Evolutionary conservation across 2,888 invertebrate genomes (phyloP).

Genomic region (Bedellia somnulentella): DNA sequence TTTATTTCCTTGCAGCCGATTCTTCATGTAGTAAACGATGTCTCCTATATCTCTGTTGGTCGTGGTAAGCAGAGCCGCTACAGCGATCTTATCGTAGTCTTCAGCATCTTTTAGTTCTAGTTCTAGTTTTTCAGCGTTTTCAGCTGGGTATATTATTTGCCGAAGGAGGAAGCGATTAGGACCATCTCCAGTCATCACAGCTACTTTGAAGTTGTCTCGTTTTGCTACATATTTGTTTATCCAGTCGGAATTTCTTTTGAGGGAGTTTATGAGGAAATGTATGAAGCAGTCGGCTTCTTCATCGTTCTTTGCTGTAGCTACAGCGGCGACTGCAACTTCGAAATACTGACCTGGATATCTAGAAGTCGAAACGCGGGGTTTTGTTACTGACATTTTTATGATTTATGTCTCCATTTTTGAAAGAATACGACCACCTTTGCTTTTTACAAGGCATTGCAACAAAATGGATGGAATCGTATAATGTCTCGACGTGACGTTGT

Average conservation of each 20-base stretch:
- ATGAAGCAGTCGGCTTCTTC: constrained; percentile 41
- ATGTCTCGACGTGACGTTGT: too few species aligned
- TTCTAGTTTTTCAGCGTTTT: constrained; percentile 28
- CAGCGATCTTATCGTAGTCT: constrained; percentile 41
- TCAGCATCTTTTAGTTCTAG: constrained; percentile 39
- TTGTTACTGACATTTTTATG: too few species aligned
- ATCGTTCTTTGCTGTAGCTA: constrained; percentile 35
- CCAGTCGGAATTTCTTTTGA: constrained; percentile 39
- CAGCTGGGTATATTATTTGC: constrained; percentile 39
- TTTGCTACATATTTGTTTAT: constrained; percentile 30
- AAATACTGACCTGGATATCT: constrained; percentile 24
- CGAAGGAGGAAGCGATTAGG: constrained; percentile 43
- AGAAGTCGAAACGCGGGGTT: too few species aligned
- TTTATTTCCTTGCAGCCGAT: constrained; percentile 26
- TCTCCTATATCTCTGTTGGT: constrained; percentile 26
- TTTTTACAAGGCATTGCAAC: too few species aligned
- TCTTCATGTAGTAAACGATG: constrained; percentile 32
- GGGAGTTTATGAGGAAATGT: constrained; percentile 28
- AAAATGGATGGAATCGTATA: too few species aligned
- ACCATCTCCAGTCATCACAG: constrained; percentile 37
- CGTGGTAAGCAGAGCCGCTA: constrained; percentile 34
- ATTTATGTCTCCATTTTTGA: too few species aligned
- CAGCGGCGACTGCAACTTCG: constrained; percentile 40
- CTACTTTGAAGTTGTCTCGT: constrained; percentile 36
- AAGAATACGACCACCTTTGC: too few species aligned